These are phyloP conservation scores for Lucifuga dentata DNA, from an alignment of 2,113 vertebrate species.

Conservation along the genomic window DNA sequence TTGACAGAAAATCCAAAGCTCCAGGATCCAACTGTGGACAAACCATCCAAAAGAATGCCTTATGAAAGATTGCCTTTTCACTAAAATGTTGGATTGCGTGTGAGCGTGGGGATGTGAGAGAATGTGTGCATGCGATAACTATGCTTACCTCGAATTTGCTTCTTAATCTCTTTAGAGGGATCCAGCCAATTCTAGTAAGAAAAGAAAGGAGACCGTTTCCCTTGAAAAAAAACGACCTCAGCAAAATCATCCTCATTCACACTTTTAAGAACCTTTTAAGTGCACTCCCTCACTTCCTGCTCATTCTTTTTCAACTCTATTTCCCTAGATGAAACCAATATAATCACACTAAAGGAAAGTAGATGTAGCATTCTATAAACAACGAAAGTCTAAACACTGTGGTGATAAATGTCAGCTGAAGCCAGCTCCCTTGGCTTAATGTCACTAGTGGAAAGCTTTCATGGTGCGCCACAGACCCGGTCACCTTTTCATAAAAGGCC, in stretches of 20 bases:
- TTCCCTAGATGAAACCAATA: conserved; percentile 28
- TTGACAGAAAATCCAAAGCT: conserved; percentile 96
- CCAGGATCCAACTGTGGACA: conserved; percentile 89
- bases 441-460: conserved; percentile 54
- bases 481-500: conserved; percentile 59
- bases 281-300: background rate
- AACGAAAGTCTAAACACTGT: conserved; percentile 34
- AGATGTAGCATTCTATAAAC: conserved; percentile 56
- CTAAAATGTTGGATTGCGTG: background rate
- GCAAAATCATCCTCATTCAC: conserved; percentile 37
- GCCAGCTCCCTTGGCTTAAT: conserved; percentile 51
- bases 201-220: conserved; percentile 46
- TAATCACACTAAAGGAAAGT: conserved; percentile 39
- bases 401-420: conserved; percentile 62
- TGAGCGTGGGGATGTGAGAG: conserved; percentile 2
- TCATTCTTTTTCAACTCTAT: conserved; percentile 17
- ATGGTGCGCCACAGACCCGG: conserved; percentile 20
- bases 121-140: conserved; percentile 9
- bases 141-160: conserved; percentile 96
- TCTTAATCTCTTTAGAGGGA: conserved; percentile 99
- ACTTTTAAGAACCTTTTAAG: conserved; percentile 29
- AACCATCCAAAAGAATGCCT: conserved; percentile 38
- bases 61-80: background rate
- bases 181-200: conserved; percentile 92
- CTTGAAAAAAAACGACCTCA: conserved; percentile 46